Evolutionary conservation across 2,888 invertebrate species (phyloP).

Genomic region (Agriopis leucophaearia): DNA sequence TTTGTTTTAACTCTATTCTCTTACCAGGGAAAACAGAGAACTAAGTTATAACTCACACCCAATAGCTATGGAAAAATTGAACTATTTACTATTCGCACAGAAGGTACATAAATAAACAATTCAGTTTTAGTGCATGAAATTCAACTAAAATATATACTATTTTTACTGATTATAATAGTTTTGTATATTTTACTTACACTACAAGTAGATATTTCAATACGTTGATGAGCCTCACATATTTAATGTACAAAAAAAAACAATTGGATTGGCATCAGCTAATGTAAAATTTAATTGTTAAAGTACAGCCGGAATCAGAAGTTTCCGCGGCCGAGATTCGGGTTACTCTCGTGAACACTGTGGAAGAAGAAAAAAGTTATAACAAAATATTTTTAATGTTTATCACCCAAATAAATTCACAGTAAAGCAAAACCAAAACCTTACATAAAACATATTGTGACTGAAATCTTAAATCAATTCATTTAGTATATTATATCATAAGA

Average conservation of each 20-base stretch:
- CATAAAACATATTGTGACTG: constrained; percentile 20
- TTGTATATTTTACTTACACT: constrained; percentile 35
- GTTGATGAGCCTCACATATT: constrained; percentile 52
- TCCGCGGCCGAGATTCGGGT: constrained; percentile 83
- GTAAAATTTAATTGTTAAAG: constrained; percentile 17
- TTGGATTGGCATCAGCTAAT: constrained; percentile 25
- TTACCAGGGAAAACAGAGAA: constrained; percentile 4
- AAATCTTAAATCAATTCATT: neutral
- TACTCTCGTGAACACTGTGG: constrained; percentile 89
- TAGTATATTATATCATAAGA: neutral
- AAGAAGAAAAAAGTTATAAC: constrained; percentile 44
- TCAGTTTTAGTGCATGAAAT: neutral
- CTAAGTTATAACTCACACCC: neutral
- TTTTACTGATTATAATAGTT: constrained; percentile 33
- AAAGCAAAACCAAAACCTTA: constrained; percentile 27
- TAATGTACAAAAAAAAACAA: constrained; percentile 54
- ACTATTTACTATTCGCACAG: neutral
- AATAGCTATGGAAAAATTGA: neutral
- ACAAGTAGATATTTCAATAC: constrained; percentile 20
- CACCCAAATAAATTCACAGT: constrained; percentile 7
- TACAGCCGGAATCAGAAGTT: constrained; percentile 78
- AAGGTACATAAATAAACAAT: neutral
- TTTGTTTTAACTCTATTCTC: constrained; percentile 44
- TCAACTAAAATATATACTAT: neutral
- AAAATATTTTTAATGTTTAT: neutral